A percentile compares a stretch with the other conserved stretches of the same genome.
Evolutionary conservation across 2,797 vertebrate species (phyloP).

Genomic region (Alectoris magna): DNA sequence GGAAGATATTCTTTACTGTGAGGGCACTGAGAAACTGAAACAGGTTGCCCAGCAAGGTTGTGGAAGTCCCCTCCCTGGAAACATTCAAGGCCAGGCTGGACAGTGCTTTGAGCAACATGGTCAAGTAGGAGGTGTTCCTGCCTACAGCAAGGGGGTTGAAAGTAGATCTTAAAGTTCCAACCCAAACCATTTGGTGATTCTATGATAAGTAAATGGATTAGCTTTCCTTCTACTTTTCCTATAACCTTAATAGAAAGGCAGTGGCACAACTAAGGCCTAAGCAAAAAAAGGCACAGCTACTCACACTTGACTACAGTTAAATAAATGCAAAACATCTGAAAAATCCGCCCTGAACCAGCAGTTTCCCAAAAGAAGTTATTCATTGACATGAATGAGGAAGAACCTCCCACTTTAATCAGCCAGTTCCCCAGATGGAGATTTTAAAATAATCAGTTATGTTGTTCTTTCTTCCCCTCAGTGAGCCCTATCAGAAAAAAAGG

Average conservation of each 20-base stretch:
- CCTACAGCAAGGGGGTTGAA: no score
- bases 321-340: background rate
- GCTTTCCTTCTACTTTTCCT: background rate
- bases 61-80: no score
- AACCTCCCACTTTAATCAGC: constrained; percentile 73
- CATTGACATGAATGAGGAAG: constrained; percentile 57
- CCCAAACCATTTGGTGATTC: no score
- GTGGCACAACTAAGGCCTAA: background rate
- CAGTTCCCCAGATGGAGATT: constrained; percentile 81
- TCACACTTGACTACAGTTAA: background rate
- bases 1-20: no score
- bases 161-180: no score
- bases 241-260: background rate
- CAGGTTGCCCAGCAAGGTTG: no score
- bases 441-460: constrained; percentile 78
- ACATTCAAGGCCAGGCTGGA: no score
- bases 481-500: constrained; percentile 37
- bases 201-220: no score
- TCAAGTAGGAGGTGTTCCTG: no score
- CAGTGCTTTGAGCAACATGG: no score
- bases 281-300: background rate
- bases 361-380: background rate
- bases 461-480: constrained; percentile 49
- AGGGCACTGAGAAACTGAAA: no score
- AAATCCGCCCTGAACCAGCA: background rate